phyloP scores from a whole-genome alignment of 1,140 invertebrate genomes.

The Myzus persicae region DNA sequence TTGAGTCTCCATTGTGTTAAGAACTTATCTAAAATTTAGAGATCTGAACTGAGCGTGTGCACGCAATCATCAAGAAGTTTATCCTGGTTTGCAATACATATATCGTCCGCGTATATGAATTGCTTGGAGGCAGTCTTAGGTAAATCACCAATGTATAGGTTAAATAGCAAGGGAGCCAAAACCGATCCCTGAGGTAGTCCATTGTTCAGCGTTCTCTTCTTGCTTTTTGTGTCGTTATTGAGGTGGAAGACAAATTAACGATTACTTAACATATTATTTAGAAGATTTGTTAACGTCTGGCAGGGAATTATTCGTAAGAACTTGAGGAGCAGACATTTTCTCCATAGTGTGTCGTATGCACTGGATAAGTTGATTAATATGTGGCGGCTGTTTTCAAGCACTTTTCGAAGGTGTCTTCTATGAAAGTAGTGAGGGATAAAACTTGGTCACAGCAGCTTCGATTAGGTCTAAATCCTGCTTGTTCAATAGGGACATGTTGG shows the following conservation, averaged over 20 bases:
- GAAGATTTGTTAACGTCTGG: not conserved
- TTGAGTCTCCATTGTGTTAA: not conserved
- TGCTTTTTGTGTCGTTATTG: not conserved
- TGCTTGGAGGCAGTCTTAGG: not conserved
- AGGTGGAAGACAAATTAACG: not conserved
- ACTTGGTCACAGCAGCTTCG: not conserved
- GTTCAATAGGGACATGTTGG: not conserved
- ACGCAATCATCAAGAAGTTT: not conserved
- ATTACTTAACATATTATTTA: not conserved
- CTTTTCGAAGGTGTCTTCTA: slow-evolving; percentile 7
- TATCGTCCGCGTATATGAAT: not conserved
- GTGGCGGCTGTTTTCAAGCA: slow-evolving; percentile 2
- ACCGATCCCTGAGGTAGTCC: not conserved
- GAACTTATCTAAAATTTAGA: not conserved
- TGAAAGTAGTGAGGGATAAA: not conserved
- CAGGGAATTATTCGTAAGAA: not conserved
- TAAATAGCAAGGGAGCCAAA: not conserved
- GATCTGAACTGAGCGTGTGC: not conserved
- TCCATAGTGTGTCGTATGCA: slow-evolving; percentile 57
- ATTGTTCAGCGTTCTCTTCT: not conserved
- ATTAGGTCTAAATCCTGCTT: not conserved
- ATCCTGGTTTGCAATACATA: too few relatives aligned
- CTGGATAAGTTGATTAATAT: slow-evolving; percentile 52
- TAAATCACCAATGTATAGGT: not conserved
- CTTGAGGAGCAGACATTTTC: not conserved